A percentile compares a stretch with the other conserved stretches of the same genome.
Evolutionary conservation across 2,113 vertebrate species (phyloP).

Genomic region (Erpornis zantholeuca): DNA sequence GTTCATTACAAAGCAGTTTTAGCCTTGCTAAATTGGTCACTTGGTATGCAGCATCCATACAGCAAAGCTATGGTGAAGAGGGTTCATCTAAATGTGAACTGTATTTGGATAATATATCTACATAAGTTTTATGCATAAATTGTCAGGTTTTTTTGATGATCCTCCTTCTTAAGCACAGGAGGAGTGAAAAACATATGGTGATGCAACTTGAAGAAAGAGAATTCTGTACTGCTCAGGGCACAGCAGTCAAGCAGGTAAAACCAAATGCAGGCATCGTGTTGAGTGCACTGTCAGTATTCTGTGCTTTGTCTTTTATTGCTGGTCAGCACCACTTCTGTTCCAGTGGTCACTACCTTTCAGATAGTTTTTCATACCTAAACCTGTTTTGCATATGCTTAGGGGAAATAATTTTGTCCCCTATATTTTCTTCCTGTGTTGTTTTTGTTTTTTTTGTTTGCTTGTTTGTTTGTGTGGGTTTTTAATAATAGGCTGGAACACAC

Average conservation of each 20-base stretch:
- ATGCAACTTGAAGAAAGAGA: neutral
- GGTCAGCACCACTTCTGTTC: neutral
- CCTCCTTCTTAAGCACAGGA: neutral
- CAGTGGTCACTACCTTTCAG: neutral
- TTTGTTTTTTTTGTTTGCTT: neutral
- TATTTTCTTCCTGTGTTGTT: neutral
- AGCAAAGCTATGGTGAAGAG: neutral
- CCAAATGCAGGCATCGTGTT: neutral
- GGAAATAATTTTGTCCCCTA: neutral
- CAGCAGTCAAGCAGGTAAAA: neutral
- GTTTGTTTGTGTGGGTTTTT: neutral
- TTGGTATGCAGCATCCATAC: neutral
- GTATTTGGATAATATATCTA: neutral
- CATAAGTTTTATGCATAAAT: neutral
- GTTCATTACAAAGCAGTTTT: neutral
- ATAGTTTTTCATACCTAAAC: neutral
- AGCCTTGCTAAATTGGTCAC: neutral
- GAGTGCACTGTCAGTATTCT: neutral
- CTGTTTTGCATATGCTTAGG: neutral
- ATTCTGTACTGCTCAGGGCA: neutral
- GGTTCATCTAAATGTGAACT: neutral
- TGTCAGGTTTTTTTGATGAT: neutral
- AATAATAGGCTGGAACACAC: neutral
- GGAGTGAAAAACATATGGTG: neutral
- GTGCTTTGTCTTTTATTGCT: neutral